Evolutionary conservation across 2,888 invertebrate genomes (phyloP).

Genomic region (Catocala sponsa): DNA sequence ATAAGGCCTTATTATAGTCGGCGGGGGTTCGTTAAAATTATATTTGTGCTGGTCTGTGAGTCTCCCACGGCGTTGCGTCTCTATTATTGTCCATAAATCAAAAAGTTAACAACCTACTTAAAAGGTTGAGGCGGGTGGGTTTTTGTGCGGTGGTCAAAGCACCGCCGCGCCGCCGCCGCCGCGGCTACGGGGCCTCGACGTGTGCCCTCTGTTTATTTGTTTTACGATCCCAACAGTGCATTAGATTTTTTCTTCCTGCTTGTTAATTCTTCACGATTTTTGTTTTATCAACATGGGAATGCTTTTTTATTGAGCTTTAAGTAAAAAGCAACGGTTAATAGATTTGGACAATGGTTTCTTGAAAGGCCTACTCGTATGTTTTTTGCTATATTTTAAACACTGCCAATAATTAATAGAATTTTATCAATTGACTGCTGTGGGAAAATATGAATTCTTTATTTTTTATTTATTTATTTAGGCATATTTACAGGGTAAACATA

Average conservation of each 20-base stretch:
- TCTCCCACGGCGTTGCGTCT: constrained; percentile 87
- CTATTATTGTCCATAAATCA: constrained; percentile 88
- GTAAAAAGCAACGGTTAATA: constrained; percentile 53
- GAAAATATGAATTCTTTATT: no score
- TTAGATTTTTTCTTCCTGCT: constrained; percentile 81
- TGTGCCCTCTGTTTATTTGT: constrained; percentile 84
- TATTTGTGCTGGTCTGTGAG: constrained; percentile 80
- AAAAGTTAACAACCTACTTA: constrained; percentile 88
- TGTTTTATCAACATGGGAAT: constrained; percentile 74
- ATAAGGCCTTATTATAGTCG: constrained; percentile 80
- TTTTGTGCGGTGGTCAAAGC: constrained; percentile 85
- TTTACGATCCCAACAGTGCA: constrained; percentile 86
- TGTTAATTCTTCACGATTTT: constrained; percentile 81
- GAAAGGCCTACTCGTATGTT: no score
- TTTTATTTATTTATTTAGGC: no score
- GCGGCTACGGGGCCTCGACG: constrained; percentile 73
- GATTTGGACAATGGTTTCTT: not conserved
- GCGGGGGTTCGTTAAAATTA: constrained; percentile 85
- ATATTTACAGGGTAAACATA: no score
- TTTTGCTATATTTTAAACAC: no score
- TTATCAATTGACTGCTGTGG: no score
- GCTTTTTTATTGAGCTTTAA: constrained; percentile 57
- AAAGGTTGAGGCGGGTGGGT: constrained; percentile 84
- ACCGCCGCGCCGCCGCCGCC: constrained; percentile 68
- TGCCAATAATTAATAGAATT: no score